Evolutionary conservation across 2,888 invertebrate species (phyloP).

Genomic region (Ennomos quercinarius): DNA sequence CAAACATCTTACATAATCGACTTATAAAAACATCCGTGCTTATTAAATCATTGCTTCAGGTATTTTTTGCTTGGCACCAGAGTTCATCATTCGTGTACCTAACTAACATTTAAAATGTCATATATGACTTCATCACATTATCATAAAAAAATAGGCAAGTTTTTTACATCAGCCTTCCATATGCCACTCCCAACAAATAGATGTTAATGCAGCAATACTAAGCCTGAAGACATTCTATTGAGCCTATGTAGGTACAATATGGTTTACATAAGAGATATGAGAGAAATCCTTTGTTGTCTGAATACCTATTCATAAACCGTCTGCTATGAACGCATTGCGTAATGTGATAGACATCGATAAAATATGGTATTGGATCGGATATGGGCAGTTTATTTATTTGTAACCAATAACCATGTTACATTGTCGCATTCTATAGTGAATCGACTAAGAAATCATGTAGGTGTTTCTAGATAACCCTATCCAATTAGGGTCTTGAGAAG

Average conservation of each 20-base stretch:
- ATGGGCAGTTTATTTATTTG: constrained; percentile 25
- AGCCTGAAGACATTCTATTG: constrained; percentile 65
- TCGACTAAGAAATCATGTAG: neutral
- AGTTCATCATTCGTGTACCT: constrained; percentile 41
- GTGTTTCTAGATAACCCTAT: too few species aligned
- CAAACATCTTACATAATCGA: too few species aligned
- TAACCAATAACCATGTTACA: constrained; percentile 4
- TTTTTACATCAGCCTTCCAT: constrained; percentile 39
- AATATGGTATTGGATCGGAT: constrained; percentile 17
- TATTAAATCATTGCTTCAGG: constrained; percentile 16
- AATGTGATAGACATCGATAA: constrained; percentile 46
- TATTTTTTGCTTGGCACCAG: constrained; percentile 28
- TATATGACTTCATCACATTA: constrained; percentile 68
- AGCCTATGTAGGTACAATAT: constrained; percentile 51
- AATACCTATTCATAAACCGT: constrained; percentile 66
- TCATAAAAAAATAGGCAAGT: constrained; percentile 48
- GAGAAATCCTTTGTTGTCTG: constrained; percentile 76
- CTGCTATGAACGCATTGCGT: constrained; percentile 57
- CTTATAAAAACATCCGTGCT: constrained; percentile 12
- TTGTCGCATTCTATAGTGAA: neutral
- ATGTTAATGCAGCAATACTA: constrained; percentile 58
- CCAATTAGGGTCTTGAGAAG: too few species aligned
- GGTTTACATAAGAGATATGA: constrained; percentile 71
- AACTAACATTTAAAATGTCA: constrained; percentile 57
- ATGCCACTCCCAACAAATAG: constrained; percentile 65